Evolutionary conservation across 2,888 invertebrate genomes (phyloP).

Genomic region (Clepsis dumicolana): DNA sequence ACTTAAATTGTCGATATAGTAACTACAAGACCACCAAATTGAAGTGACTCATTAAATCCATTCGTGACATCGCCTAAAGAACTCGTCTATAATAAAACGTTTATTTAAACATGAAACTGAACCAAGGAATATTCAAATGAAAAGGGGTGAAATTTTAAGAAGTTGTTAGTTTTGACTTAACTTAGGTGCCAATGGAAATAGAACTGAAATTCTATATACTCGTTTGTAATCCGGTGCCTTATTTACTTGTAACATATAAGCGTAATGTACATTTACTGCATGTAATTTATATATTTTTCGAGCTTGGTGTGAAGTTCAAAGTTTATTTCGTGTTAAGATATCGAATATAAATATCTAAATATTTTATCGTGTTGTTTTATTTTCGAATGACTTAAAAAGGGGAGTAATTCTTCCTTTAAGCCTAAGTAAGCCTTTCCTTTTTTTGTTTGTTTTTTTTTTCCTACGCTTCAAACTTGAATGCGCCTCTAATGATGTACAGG

Average conservation of each 20-base stretch:
- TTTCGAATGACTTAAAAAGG: constrained; percentile 15
- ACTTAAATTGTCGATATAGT: no score
- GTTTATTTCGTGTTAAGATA: constrained; percentile 65
- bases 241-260: constrained; percentile 67
- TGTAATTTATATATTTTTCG: constrained; percentile 75
- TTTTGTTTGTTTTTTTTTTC: no score
- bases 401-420: background rate
- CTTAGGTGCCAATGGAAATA: constrained; percentile 53
- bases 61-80: no score
- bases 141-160: constrained; percentile 19
- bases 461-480: no score
- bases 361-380: constrained; percentile 47
- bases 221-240: constrained; percentile 72
- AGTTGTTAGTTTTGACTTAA: constrained; percentile 29
- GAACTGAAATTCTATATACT: constrained; percentile 68
- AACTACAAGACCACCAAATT: no score
- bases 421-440: background rate
- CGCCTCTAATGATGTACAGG: no score
- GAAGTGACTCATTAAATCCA: no score
- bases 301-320: constrained; percentile 55
- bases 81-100: no score
- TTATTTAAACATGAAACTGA: background rate
- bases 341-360: constrained; percentile 66
- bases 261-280: constrained; percentile 69
- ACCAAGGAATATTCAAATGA: background rate